phyloP scores from a whole-genome alignment of 2,113 vertebrate species.

The Casuarius casuarius region DNA sequence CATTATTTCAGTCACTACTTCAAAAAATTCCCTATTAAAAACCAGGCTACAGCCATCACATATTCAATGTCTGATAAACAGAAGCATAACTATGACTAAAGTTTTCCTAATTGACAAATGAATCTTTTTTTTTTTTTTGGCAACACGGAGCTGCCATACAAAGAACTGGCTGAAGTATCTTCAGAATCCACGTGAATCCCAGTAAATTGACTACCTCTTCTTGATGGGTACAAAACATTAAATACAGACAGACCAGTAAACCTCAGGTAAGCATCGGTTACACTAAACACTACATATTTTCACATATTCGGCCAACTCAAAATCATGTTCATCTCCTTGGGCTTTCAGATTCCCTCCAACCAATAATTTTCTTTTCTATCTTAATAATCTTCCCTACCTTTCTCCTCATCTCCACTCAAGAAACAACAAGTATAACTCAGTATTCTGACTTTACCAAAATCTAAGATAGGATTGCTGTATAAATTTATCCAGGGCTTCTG shows the following conservation, averaged over 20 bases:
- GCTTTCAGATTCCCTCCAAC: neutral
- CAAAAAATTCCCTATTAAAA: neutral
- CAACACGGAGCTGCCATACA: neutral
- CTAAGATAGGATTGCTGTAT: neutral
- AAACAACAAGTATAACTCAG: neutral
- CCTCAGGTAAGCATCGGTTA: neutral
- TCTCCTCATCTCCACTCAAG: neutral
- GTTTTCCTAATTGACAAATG: neutral
- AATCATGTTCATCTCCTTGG: neutral
- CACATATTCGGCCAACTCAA: accelerated
- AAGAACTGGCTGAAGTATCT: neutral
- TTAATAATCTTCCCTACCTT: neutral
- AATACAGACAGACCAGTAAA: neutral
- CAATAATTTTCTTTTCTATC: neutral
- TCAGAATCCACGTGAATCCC: neutral
- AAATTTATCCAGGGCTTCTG: neutral
- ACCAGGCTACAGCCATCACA: neutral
- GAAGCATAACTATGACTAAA: neutral
- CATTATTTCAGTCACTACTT: neutral
- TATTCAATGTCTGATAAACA: neutral
- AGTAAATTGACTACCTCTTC: neutral
- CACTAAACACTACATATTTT: neutral
- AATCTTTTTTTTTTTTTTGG: neutral
- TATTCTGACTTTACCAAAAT: neutral
- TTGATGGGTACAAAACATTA: neutral